phyloP scores from a whole-genome alignment of 1,140 invertebrate genomes.

The Popillia japonica region DNA sequence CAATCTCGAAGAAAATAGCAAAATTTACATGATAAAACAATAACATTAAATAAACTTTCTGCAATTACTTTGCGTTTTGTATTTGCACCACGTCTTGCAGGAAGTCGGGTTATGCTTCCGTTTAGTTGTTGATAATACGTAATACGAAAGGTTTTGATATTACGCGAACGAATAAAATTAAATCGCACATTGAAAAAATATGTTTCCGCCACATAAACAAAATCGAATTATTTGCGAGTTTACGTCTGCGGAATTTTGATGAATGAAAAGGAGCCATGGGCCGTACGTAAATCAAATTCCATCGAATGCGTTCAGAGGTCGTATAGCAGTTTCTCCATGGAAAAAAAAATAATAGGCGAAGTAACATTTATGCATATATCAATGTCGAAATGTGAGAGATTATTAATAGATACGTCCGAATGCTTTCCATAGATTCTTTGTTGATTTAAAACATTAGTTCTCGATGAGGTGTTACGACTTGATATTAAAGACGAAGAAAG shows the following conservation, averaged over 20 bases:
- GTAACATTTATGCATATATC: background rate
- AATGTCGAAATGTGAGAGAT: background rate
- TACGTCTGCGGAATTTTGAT: background rate
- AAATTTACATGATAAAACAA: background rate
- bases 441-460: background rate
- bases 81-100: background rate
- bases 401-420: background rate
- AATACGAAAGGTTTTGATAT: background rate
- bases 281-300: conserved; percentile 1
- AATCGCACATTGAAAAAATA: background rate
- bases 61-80: background rate
- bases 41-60: background rate
- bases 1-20: no score
- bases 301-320: background rate
- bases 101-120: conserved; percentile 10
- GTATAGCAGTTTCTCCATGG: background rate
- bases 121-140: background rate
- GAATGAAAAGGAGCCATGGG: background rate
- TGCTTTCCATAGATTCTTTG: background rate
- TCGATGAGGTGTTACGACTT: no score
- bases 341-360: conserved; percentile 1
- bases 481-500: no score
- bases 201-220: background rate
- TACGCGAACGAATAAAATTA: background rate
- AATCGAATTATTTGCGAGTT: no score